Evolutionary conservation across 2,113 vertebrate species (phyloP).

Genomic region (Tachysurus vachellii): DNA sequence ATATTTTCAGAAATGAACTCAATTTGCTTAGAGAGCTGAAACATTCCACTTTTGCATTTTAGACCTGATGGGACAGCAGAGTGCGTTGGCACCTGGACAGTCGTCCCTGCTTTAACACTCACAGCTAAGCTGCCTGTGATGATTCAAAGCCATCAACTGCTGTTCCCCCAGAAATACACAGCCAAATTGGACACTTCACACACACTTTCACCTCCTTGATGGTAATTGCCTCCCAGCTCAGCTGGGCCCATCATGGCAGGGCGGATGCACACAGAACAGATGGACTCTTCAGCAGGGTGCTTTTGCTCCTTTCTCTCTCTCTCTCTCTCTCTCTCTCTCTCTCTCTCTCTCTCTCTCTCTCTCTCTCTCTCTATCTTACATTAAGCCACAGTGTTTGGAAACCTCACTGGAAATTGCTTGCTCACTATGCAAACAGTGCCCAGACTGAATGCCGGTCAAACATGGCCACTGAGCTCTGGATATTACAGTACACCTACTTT

Average conservation of each 20-base stretch:
- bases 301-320: constrained; percentile 26
- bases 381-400: constrained; percentile 45
- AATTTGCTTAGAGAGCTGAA: constrained; percentile 13
- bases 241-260: constrained; percentile 47
- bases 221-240: constrained; percentile 53
- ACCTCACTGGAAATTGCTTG: constrained; percentile 47
- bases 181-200: constrained; percentile 52
- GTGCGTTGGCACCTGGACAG: constrained; percentile 16
- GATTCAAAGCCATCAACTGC: constrained; percentile 41
- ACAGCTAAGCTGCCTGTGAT: constrained; percentile 44
- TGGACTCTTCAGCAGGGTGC: constrained; percentile 49
- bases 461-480: constrained; percentile 36
- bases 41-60: constrained; percentile 19
- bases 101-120: constrained; percentile 44
- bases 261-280: constrained; percentile 47
- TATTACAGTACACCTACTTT: constrained; percentile 32
- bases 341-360: constrained; percentile 10
- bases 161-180: constrained; percentile 44
- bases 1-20: constrained; percentile 29
- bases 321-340: constrained; percentile 26
- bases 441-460: constrained; percentile 41
- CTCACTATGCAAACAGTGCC: constrained; percentile 42
- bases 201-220: constrained; percentile 55
- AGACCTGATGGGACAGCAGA: constrained; percentile 28
- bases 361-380: constrained; percentile 27